Conservation (phyloP, 2,888 invertebrate genomes). For the Drosophila meridionalis region DNA sequence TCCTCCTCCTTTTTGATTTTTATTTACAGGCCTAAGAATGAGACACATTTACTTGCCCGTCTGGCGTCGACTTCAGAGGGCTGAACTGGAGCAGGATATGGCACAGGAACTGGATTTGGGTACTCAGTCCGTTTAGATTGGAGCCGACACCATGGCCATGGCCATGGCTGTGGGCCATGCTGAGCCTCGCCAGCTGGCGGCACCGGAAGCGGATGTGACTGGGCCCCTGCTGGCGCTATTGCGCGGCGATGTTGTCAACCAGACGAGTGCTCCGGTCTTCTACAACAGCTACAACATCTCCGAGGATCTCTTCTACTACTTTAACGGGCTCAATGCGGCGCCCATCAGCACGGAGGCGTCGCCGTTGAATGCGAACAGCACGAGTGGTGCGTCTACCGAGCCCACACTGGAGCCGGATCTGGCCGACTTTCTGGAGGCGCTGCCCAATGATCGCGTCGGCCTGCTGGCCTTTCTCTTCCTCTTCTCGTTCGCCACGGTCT, state of each 20-base stretch:
- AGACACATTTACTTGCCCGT: constrained; percentile 50
- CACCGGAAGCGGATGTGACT: constrained; percentile 76
- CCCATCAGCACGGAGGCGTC: constrained; percentile 63
- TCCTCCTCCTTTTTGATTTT: neutral
- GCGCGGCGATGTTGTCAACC: constrained; percentile 65
- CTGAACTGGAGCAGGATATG: constrained; percentile 37
- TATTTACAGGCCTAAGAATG: constrained; percentile 51
- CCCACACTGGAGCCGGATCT: constrained; percentile 83
- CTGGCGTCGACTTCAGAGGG: constrained; percentile 40
- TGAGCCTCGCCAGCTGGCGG: constrained; percentile 45
- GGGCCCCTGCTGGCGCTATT: constrained; percentile 61
- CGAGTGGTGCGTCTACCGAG: constrained; percentile 21
- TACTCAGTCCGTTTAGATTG: constrained; percentile 52
- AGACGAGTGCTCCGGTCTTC: constrained; percentile 71
- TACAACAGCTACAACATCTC: constrained; percentile 84
- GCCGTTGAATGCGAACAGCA: constrained; percentile 48
- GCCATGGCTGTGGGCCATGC: constrained; percentile 77
- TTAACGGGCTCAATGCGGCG: constrained; percentile 77
- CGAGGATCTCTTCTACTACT: constrained; percentile 83
- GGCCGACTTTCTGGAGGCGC: constrained; percentile 84
- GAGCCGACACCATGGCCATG: constrained; percentile 45
- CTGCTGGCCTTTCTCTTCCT: constrained; percentile 92
- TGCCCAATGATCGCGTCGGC: constrained; percentile 90
- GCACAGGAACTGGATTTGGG: constrained; percentile 33
- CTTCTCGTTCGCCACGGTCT: constrained; percentile 96